Conservation (phyloP, 2,113 vertebrate species). For the Pontoporia blainvillei region DNA sequence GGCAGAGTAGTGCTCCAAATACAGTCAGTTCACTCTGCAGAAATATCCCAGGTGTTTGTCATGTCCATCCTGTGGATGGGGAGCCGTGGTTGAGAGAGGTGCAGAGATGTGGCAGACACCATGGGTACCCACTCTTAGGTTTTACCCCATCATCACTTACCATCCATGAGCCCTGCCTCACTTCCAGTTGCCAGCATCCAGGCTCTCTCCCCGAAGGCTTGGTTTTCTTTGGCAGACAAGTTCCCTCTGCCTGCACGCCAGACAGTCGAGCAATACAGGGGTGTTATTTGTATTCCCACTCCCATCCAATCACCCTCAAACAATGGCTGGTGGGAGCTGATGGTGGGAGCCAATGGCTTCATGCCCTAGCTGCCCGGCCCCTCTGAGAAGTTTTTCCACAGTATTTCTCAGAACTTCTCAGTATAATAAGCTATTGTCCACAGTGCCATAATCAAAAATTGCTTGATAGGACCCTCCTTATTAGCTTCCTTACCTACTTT, state of each 20-base stretch:
- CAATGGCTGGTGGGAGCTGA: no score
- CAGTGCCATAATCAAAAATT: background rate
- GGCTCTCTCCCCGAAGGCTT: background rate
- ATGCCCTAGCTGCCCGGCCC: background rate
- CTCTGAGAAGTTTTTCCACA: background rate
- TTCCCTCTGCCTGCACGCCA: background rate
- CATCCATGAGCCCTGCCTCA: rapidly evolving
- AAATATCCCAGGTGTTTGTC: background rate
- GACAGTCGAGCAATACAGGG: background rate
- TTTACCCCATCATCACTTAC: rapidly evolving
- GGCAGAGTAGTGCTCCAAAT: background rate
- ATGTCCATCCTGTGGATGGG: rapidly evolving
- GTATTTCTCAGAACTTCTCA: background rate
- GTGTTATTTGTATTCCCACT: background rate
- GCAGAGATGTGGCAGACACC: rapidly evolving
- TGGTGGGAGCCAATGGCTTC: rapidly evolving
- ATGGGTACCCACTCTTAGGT: rapidly evolving
- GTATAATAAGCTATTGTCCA: background rate
- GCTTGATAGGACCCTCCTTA: background rate
- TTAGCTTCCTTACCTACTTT: background rate
- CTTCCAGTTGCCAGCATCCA: background rate
- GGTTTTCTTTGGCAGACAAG: background rate
- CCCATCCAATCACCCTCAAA: no score
- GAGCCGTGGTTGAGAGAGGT: background rate
- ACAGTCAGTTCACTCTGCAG: background rate